Evolutionary conservation across 2,888 invertebrate genomes (phyloP).

Genomic region (Druceiella hillmani): DNA sequence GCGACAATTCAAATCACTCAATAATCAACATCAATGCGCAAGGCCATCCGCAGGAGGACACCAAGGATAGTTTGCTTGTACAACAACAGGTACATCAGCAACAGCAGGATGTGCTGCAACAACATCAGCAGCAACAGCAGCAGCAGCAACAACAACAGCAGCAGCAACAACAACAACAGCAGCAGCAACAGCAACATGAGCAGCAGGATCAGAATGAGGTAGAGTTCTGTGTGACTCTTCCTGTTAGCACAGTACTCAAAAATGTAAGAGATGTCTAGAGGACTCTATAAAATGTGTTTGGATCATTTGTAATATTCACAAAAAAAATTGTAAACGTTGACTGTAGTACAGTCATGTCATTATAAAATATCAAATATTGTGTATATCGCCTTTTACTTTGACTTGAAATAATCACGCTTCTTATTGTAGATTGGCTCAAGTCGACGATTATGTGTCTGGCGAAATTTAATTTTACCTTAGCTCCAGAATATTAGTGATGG

Average conservation of each 20-base stretch:
- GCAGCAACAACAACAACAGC: constrained; percentile 27
- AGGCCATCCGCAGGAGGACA: constrained; percentile 41
- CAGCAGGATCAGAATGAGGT: constrained; percentile 37
- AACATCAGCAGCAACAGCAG: constrained; percentile 34
- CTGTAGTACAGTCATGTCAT: too few relatives aligned
- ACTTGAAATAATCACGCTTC: too few relatives aligned
- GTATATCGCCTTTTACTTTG: too few relatives aligned
- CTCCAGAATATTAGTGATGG: too few relatives aligned
- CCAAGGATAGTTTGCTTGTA: constrained; percentile 45
- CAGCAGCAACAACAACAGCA: constrained; percentile 9
- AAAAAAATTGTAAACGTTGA: too few relatives aligned
- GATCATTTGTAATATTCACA: too few relatives aligned
- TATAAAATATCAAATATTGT: too few relatives aligned
- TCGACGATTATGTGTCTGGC: too few relatives aligned
- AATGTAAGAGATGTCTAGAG: background rate
- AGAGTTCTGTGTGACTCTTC: constrained; percentile 11
- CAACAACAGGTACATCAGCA: constrained; percentile 49
- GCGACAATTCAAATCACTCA: constrained; percentile 39
- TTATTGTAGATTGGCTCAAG: too few relatives aligned
- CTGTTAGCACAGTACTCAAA: background rate
- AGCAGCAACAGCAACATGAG: constrained; percentile 37
- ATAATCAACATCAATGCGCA: constrained; percentile 44
- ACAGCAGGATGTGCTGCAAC: constrained; percentile 47
- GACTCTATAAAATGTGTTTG: too few relatives aligned
- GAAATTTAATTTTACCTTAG: too few relatives aligned